Conservation (phyloP, 2,797 vertebrate species). For the Gadopsis marmoratus region DNA sequence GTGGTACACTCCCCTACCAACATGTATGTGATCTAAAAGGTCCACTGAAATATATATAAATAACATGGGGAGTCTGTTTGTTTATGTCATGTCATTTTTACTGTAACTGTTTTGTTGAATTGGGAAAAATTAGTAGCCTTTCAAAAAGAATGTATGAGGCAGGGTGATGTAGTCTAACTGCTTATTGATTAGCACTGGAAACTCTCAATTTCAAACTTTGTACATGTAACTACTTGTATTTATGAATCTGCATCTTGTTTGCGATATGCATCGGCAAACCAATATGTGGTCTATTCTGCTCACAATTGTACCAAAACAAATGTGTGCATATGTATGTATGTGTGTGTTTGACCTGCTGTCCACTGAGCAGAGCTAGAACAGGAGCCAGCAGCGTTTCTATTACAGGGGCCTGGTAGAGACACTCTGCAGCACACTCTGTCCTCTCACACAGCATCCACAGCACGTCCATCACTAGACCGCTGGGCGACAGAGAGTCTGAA, state of each 20-base stretch:
- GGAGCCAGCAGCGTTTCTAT: slow-evolving; percentile 89
- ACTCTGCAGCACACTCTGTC: slow-evolving; percentile 89
- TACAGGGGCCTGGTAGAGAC: slow-evolving; percentile 86
- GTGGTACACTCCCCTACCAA: not conserved
- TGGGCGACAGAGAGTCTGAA: slow-evolving; percentile 89
- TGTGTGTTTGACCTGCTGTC: slow-evolving; percentile 83
- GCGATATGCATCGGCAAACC: not conserved
- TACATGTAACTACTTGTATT: not conserved
- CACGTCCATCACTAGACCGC: slow-evolving; percentile 89
- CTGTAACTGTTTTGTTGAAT: no score
- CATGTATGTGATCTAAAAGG: not conserved
- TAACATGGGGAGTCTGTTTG: no score
- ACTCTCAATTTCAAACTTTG: not conserved
- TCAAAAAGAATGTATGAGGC: no score
- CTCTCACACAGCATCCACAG: slow-evolving; percentile 91
- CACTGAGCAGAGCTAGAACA: slow-evolving; percentile 85
- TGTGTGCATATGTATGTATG: not conserved
- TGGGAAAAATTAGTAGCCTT: no score
- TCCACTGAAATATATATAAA: no score
- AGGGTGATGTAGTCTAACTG: not conserved
- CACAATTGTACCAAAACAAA: not conserved
- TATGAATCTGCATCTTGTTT: not conserved
- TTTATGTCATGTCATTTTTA: no score
- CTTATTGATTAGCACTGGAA: not conserved
- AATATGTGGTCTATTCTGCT: not conserved